These are phyloP conservation scores for Limnephilus lunatus DNA, from an alignment of 2,888 invertebrate genomes.

Conservation along the genomic window DNA sequence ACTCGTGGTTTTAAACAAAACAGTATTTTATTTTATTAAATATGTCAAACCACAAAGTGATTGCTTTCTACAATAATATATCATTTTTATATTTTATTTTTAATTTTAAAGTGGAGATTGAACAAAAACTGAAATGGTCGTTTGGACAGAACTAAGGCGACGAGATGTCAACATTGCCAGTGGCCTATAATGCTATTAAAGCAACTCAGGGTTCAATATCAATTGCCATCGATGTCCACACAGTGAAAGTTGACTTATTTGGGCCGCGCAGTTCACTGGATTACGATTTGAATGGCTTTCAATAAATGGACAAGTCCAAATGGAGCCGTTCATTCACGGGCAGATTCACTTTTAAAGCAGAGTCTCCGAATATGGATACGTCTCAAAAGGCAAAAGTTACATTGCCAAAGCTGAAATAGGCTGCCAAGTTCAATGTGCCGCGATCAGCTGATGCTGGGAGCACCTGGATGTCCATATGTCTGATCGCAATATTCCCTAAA, in stretches of 20 bases:
- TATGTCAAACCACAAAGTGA: no score
- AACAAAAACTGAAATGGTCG: no score
- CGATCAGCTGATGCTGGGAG: neutral
- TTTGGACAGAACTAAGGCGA: no score
- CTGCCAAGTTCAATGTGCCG: neutral
- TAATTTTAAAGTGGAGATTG: no score
- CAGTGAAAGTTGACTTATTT: neutral
- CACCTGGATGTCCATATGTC: neutral
- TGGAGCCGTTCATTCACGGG: neutral
- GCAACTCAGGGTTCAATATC: neutral
- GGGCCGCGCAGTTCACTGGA: neutral
- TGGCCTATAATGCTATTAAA: neutral
- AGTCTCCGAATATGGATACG: neutral
- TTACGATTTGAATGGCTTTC: neutral
- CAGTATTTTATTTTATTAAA: no score
- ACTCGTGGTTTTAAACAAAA: no score
- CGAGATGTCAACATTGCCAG: neutral
- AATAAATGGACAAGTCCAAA: neutral
- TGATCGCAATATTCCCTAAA: neutral
- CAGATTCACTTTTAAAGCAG: neutral
- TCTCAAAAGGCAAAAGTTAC: slow-evolving; percentile 2
- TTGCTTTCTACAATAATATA: no score
- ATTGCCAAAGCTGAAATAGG: neutral
- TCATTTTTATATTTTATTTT: no score
- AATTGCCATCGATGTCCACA: neutral